phyloP scores from a whole-genome alignment of 2,113 vertebrate species.

The Leucosticte australis region DNA sequence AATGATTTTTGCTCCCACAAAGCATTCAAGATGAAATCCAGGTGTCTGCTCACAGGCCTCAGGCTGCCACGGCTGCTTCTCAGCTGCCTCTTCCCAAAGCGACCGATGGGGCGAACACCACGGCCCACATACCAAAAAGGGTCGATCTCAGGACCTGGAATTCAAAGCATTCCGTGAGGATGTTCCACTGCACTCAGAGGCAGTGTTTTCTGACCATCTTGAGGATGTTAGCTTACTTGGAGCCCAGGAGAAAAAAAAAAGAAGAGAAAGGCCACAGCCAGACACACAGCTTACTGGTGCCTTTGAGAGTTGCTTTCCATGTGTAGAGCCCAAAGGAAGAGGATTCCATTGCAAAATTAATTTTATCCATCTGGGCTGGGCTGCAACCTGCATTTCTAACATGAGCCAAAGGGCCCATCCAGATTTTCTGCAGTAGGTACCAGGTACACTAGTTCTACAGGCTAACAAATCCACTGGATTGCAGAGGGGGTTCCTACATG shows the following conservation, averaged over 20 bases:
- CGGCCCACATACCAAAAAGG: slow-evolving; percentile 90
- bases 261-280: neutral
- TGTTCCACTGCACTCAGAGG: neutral
- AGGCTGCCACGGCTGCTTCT: slow-evolving; percentile 45
- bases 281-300: neutral
- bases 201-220: neutral
- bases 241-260: neutral
- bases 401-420: neutral
- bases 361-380: neutral
- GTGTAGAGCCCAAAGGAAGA: neutral
- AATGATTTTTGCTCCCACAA: slow-evolving; percentile 73
- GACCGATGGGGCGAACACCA: slow-evolving; percentile 87
- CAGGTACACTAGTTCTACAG: neutral
- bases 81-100: slow-evolving; percentile 87
- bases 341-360: neutral
- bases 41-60: slow-evolving; percentile 64
- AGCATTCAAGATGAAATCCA: slow-evolving; percentile 73
- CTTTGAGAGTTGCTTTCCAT: neutral
- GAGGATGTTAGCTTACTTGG: neutral
- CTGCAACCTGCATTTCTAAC: neutral
- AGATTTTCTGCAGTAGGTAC: neutral
- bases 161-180: neutral
- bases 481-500: neutral
- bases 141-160: slow-evolving; percentile 88
- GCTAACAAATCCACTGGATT: neutral